A percentile compares a stretch with the other conserved stretches of the same genome.
Conservation (phyloP, 2,113 vertebrate species). For the Syngnathoides biaculeatus region DNA sequence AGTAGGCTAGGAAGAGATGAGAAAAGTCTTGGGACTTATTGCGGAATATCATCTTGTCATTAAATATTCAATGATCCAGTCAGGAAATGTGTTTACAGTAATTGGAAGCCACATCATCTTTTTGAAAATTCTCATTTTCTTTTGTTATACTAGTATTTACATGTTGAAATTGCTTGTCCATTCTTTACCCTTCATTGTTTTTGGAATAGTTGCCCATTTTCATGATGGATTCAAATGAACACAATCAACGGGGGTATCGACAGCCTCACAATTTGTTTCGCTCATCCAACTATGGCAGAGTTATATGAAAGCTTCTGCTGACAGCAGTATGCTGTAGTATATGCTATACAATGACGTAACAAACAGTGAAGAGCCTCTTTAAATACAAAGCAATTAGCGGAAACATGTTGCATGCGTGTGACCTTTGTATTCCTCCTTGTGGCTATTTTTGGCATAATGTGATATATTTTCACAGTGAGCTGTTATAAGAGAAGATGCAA, state of each 20-base stretch:
- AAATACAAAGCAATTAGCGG: not conserved
- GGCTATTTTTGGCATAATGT: not conserved
- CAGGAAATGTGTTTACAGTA: not conserved
- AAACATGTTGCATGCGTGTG: not conserved
- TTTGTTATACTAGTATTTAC: not conserved
- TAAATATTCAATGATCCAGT: not conserved
- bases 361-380: not conserved
- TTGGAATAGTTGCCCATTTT: not conserved
- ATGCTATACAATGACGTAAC: not conserved
- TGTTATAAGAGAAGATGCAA: not conserved
- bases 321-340: not conserved
- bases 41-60: no score
- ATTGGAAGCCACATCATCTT: not conserved
- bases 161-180: not conserved
- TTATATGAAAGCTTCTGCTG: not conserved
- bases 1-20: conserved; percentile 76
- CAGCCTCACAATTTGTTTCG: not conserved
- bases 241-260: not conserved
- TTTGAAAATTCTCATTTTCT: not conserved
- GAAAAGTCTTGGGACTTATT: no score
- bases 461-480: not conserved
- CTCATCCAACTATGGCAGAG: not conserved
- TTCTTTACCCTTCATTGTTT: not conserved
- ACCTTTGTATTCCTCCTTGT: not conserved
- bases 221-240: not conserved